These are phyloP conservation scores for Athalia cordata DNA, from an alignment of 2,888 invertebrate genomes.

Conservation along the genomic window DNA sequence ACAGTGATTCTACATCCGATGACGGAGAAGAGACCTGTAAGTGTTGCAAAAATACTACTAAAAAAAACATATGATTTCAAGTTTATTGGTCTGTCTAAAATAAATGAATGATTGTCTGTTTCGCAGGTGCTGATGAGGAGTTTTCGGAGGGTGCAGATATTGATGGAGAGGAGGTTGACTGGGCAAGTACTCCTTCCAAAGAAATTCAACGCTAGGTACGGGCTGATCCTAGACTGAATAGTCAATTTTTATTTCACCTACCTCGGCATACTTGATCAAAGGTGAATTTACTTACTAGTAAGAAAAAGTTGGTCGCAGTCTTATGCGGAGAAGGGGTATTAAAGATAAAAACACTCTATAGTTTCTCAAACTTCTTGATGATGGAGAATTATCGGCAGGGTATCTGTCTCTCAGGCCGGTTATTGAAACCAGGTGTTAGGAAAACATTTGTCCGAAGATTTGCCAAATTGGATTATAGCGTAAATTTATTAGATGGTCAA, in stretches of 20 bases:
- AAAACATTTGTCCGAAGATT: conserved; percentile 33
- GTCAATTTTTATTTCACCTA: conserved; percentile 47
- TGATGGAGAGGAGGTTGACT: conserved; percentile 56
- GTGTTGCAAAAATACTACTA: conserved; percentile 31
- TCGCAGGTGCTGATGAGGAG: conserved; percentile 56
- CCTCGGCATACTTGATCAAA: conserved; percentile 12
- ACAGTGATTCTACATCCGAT: conserved; percentile 64
- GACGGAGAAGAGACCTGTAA: conserved; percentile 64
- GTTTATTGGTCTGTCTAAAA: background rate
- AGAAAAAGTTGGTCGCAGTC: background rate
- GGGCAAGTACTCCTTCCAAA: conserved; percentile 49
- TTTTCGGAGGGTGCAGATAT: conserved; percentile 56
- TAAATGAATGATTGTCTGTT: background rate
- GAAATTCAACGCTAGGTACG: conserved; percentile 49
- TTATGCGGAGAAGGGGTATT: background rate
- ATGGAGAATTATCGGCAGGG: background rate
- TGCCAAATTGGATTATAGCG: conserved; percentile 37
- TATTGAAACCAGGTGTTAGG: background rate
- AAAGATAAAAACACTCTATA: background rate
- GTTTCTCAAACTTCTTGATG: background rate
- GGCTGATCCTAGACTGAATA: conserved; percentile 38
- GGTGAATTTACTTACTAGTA: conserved; percentile 10
- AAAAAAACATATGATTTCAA: background rate
- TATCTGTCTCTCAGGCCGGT: background rate
- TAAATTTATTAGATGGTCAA: conserved; percentile 12